A percentile compares a stretch with the other conserved stretches of the same genome.
Evolutionary conservation across 2,797 vertebrate genomes (phyloP).

Genomic region (Xenentodon cancila): DNA sequence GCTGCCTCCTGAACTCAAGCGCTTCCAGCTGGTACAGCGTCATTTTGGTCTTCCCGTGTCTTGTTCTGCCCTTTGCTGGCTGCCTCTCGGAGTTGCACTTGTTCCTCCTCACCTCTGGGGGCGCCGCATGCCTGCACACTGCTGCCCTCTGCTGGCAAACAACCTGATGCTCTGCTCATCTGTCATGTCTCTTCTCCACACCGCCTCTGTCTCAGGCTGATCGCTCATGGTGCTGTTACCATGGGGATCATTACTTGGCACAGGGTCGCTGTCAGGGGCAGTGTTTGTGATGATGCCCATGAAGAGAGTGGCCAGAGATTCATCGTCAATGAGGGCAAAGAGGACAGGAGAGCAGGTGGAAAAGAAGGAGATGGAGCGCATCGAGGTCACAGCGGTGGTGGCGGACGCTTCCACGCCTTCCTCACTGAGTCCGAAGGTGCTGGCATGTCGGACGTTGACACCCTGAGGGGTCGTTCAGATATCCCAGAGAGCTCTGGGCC

Average conservation of each 20-base stretch:
- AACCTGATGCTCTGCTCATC: slow-evolving; percentile 4
- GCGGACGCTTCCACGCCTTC: slow-evolving; percentile 89
- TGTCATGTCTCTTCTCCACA: not conserved
- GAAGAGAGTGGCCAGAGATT: slow-evolving; percentile 85
- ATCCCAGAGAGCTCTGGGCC: slow-evolving; percentile 86
- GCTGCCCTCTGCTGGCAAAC: slow-evolving; percentile 4
- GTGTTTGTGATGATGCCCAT: slow-evolving; percentile 89
- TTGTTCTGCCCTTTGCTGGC: slow-evolving; percentile 8
- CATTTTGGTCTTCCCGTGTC: slow-evolving; percentile 2
- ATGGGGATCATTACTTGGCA: slow-evolving; percentile 52
- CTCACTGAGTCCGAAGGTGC: slow-evolving; percentile 88
- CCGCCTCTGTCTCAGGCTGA: slow-evolving; percentile 8
- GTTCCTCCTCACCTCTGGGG: slow-evolving; percentile 34
- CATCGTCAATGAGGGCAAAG: slow-evolving; percentile 86
- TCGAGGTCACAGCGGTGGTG: slow-evolving; percentile 76
- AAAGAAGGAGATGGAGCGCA: slow-evolving; percentile 87
- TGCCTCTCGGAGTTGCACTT: slow-evolving; percentile 30
- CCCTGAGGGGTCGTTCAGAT: slow-evolving; percentile 78
- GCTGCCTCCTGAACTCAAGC: too few relatives aligned
- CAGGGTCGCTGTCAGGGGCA: slow-evolving; percentile 64
- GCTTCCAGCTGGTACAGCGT: slow-evolving; percentile 17
- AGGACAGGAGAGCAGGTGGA: slow-evolving; percentile 88
- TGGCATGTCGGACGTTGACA: slow-evolving; percentile 87
- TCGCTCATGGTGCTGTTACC: slow-evolving; percentile 49
- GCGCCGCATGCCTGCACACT: slow-evolving; percentile 37